Conservation (phyloP, 2,113 vertebrate species). For the Odontophorus gujanensis region DNA sequence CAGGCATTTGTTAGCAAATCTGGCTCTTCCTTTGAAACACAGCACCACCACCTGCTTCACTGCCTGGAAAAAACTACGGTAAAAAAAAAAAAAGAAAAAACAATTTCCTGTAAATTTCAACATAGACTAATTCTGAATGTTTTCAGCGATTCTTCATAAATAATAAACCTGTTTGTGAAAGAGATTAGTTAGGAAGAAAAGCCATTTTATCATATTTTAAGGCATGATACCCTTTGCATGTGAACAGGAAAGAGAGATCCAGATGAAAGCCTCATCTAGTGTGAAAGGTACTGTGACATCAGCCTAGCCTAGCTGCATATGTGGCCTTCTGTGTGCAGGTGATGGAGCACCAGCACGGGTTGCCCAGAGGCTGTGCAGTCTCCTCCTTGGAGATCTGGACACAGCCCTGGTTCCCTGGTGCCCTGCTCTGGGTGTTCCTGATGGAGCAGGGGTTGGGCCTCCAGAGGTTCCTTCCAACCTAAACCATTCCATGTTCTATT, state of each 20-base stretch:
- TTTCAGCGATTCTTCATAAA: constrained; percentile 12
- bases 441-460: not conserved
- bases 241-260: not conserved
- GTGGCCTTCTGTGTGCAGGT: not conserved
- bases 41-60: constrained; percentile 95
- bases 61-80: constrained; percentile 98
- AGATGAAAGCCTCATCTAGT: not conserved
- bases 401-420: not conserved
- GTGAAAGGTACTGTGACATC: not conserved
- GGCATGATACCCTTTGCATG: not conserved
- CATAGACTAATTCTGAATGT: not conserved
- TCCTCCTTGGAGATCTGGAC: not conserved
- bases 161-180: constrained; percentile 4
- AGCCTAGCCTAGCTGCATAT: not conserved
- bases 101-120: not conserved
- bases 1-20: constrained; percentile 88
- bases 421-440: not conserved
- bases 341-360: not conserved
- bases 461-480: not conserved
- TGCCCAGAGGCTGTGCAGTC: not conserved
- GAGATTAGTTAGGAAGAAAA: constrained; percentile 1
- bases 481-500: not conserved
- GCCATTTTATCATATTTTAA: constrained; percentile 12
- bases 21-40: constrained; percentile 88
- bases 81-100: constrained; percentile 69